Evolutionary conservation across 2,888 invertebrate genomes (phyloP).

Genomic region (Tipula confusa): DNA sequence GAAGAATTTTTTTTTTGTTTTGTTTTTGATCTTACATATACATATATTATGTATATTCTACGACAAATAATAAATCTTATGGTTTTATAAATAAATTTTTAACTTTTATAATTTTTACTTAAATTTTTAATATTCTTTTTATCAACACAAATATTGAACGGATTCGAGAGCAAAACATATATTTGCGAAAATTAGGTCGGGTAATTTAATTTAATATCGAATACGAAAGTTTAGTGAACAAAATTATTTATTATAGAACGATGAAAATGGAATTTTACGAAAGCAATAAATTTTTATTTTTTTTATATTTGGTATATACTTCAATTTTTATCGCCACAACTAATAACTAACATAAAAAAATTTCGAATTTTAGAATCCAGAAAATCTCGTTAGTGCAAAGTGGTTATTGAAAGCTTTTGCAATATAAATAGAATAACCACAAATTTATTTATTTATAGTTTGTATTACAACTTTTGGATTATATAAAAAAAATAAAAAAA

Average conservation of each 20-base stretch:
- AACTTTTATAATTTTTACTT: not conserved
- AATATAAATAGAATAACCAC: not conserved
- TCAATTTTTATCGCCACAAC: not conserved
- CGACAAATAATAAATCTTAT: not conserved
- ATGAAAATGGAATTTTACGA: no score
- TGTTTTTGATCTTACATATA: not conserved
- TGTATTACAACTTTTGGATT: not conserved
- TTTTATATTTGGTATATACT: no score
- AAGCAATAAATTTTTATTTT: not conserved
- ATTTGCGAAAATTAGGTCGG: not conserved
- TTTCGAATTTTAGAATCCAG: not conserved
- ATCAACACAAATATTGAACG: not conserved
- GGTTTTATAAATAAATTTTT: not conserved
- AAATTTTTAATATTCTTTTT: not conserved
- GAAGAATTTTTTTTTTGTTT: no score
- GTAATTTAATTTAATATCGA: not conserved
- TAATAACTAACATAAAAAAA: not conserved
- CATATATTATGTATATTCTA: no score
- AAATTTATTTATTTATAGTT: conserved; percentile 3
- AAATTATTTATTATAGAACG: no score
- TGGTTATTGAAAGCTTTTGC: not conserved
- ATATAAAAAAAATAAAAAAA: no score
- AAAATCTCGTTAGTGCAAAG: not conserved
- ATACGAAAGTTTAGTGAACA: not conserved
- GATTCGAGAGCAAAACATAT: not conserved